Evolutionary conservation across 2,113 vertebrate genomes (phyloP).

Genomic region (Microtus pennsylvanicus): DNA sequence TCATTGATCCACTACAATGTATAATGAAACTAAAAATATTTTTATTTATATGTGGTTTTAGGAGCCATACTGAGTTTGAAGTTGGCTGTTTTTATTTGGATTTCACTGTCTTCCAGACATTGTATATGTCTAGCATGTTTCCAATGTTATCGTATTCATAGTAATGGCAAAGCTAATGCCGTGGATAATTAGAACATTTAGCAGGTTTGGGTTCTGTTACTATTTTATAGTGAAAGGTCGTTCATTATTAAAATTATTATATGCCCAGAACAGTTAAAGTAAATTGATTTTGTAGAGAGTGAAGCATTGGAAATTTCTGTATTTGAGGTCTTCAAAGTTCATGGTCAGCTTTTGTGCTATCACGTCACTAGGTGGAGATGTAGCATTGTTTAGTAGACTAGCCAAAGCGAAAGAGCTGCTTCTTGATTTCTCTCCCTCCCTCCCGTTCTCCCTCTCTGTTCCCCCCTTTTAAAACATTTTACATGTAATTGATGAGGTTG

Average conservation of each 20-base stretch:
- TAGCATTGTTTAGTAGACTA: conserved; percentile 72
- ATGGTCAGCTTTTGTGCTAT: conserved; percentile 56
- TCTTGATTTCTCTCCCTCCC: conserved; percentile 21
- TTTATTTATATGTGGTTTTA: conserved; percentile 4
- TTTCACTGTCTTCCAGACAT: neutral
- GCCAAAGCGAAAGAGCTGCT: conserved; percentile 16
- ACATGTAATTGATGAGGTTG: conserved; percentile 39
- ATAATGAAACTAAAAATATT: conserved; percentile 43
- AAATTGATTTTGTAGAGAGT: neutral
- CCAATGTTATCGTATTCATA: neutral
- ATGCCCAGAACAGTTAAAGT: neutral
- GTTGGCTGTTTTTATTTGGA: neutral
- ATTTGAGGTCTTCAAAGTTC: conserved; percentile 1
- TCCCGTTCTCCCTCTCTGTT: neutral
- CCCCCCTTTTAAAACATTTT: neutral
- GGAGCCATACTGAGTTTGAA: conserved; percentile 1
- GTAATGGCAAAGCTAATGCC: neutral
- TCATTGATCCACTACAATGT: neutral
- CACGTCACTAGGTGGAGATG: conserved; percentile 81
- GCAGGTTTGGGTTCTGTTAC: neutral
- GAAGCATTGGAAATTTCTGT: neutral
- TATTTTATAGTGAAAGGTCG: neutral
- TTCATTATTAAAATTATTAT: neutral
- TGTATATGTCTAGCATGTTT: neutral
- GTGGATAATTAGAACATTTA: neutral